Base-by-base conservation (phyloP, 1,140 invertebrate species). In the Drosophila paulistorum region DNA sequence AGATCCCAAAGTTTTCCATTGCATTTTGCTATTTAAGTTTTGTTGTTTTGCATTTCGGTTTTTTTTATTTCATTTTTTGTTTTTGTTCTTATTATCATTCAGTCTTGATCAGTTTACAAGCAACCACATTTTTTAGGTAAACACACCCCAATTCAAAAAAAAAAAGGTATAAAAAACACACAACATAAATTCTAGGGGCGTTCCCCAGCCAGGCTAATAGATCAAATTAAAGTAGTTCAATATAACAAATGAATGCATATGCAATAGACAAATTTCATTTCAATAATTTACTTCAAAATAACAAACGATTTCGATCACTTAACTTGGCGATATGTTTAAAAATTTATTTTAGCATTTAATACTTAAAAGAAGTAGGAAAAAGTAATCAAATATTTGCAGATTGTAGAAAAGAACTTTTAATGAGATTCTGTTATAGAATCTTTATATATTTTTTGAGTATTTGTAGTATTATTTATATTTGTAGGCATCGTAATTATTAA, bases 1-100 rank as follows among this genome's bases (percentile, higher is more conserved):
- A 14, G 30, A 45, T 4, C 59, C 39, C 11, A 30, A 3, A 69
- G 26, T 58, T 70, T 51, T 51, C 17, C 45, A 23, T 51, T 23
- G 45, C 45, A 51, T 23, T 48, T 51, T 51, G 45, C 45, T 51
- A 3, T 51, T 23, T 48, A 9, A 30, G 30, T 45, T 14, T 7
- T 45, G 7, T 45, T 45, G n/a, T 45, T 14, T 7, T 17, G 14
- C 6, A 7, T 17, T 17, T 48, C 6, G 30, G 30, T 17, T 48
- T 48, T 48, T 48, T 48, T 17, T 45, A 7, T 45, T 17, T 9
- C 17, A 9, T 45, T 45, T 45, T 45, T 17, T 9, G 1, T 2
- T 20, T 23, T 23, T 51, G 20, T 14, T 9, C 2, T 51, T 51
- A 2, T 51, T 51, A 51, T 51, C 45, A 4, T 23, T 6, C 10